Conservation (phyloP, 2,797 vertebrate species). For the Enteromius radiatus region DNA sequence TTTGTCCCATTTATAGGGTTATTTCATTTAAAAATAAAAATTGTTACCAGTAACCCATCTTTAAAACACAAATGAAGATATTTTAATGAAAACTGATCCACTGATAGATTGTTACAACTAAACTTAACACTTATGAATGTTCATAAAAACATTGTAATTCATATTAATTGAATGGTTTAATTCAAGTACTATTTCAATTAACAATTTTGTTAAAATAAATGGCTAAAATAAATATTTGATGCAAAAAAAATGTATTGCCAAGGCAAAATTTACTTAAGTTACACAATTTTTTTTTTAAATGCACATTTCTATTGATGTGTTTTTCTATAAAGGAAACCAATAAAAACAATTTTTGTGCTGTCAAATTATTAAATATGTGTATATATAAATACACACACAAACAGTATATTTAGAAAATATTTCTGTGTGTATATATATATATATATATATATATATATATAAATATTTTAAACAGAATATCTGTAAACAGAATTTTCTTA, state of each 20-base stretch:
- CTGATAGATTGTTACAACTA: background rate
- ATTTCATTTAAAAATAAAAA: background rate
- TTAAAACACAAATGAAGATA: background rate
- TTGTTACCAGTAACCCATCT: background rate
- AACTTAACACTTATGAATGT: background rate
- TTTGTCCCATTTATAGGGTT: background rate
- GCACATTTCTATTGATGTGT: background rate
- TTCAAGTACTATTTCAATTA: background rate
- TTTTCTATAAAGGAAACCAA: background rate
- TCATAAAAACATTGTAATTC: background rate
- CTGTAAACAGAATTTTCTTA: too few species aligned
- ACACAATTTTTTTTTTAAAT: too few species aligned
- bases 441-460: too few species aligned
- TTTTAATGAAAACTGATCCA: background rate
- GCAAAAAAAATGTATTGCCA: background rate
- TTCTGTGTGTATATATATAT: too few species aligned
- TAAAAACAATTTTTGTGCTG: background rate
- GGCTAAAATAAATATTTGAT: background rate
- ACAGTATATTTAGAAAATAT: too few species aligned
- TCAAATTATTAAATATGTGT: too few species aligned
- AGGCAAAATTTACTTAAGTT: background rate
- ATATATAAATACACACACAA: too few species aligned
- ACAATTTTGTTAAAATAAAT: background rate
- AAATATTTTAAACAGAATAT: too few species aligned
- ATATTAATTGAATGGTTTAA: too few species aligned